These are phyloP conservation scores for Sciaenops ocellatus DNA, from an alignment of 2,797 vertebrate species.

Conservation along the genomic window DNA sequence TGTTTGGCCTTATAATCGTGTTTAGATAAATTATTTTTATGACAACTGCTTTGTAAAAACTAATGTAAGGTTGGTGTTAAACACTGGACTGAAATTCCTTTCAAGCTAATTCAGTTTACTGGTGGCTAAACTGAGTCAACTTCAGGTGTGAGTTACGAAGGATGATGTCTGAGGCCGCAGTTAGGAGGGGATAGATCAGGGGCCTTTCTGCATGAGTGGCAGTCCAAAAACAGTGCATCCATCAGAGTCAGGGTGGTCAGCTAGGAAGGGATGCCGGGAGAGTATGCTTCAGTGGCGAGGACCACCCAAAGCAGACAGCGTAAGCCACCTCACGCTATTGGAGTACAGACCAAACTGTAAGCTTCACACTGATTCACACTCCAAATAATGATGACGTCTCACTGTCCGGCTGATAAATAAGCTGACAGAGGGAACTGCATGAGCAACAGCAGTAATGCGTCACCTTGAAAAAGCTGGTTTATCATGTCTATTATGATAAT, in stretches of 20 bases:
- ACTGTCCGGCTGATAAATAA: conserved; percentile 50
- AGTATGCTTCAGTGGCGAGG: conserved; percentile 68
- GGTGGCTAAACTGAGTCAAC: conserved; percentile 23
- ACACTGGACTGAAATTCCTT: conserved; percentile 18
- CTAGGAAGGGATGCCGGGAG: conserved; percentile 64
- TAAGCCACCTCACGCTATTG: conserved; percentile 64
- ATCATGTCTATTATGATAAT: background rate
- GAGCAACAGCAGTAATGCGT: conserved; percentile 39
- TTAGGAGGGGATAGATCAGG: conserved; percentile 58
- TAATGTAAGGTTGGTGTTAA: conserved; percentile 5
- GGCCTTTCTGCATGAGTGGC: conserved; percentile 80
- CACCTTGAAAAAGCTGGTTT: conserved; percentile 24
- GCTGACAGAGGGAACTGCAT: conserved; percentile 42
- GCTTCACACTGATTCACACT: conserved; percentile 74
- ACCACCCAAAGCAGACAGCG: conserved; percentile 84
- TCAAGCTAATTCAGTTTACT: conserved; percentile 28
- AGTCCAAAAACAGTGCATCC: conserved; percentile 80
- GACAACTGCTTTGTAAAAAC: conserved; percentile 9
- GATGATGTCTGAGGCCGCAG: conserved; percentile 67
- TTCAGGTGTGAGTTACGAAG: conserved; percentile 64
- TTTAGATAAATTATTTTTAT: conserved; percentile 40
- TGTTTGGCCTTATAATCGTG: conserved; percentile 47
- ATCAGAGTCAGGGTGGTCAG: conserved; percentile 83
- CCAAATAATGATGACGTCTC: conserved; percentile 70
- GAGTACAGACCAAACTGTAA: conserved; percentile 75